A percentile compares a stretch with the other conserved stretches of the same genome.
Conservation (phyloP, 2,113 vertebrate species). For the Alouatta palliata region DNA sequence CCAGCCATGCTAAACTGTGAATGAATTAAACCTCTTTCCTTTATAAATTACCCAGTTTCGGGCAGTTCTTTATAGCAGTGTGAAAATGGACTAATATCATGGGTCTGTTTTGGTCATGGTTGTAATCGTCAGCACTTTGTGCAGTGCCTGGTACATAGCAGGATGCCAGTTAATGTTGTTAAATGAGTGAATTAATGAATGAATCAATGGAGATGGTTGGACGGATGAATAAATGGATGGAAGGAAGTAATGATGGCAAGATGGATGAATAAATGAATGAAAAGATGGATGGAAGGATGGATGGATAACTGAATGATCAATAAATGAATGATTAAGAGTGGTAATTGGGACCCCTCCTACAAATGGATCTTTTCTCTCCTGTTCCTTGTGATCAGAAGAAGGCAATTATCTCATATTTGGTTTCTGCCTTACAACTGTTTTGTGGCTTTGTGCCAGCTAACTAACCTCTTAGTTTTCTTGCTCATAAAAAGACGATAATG, state of each 20-base stretch:
- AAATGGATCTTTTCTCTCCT: not conserved
- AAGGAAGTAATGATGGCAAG: not conserved
- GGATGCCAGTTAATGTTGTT: not conserved
- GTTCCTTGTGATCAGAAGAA: slow-evolving; percentile 9
- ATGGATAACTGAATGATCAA: not conserved
- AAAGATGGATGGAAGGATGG: not conserved
- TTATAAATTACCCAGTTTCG: too few relatives aligned
- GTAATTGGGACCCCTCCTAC: not conserved
- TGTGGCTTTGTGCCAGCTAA: slow-evolving; percentile 67
- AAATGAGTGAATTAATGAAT: not conserved
- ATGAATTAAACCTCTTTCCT: too few relatives aligned
- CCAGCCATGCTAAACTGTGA: too few relatives aligned
- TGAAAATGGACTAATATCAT: too few relatives aligned
- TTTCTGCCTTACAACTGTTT: slow-evolving; percentile 56
- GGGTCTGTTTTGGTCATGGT: not conserved
- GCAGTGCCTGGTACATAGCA: not conserved
- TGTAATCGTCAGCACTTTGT: not conserved
- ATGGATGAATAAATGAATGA: not conserved
- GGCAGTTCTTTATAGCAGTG: too few relatives aligned
- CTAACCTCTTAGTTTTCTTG: slow-evolving; percentile 53
- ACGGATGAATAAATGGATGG: not conserved
- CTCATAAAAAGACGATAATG: slow-evolving; percentile 70
- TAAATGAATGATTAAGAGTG: not conserved
- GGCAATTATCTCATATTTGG: not conserved
- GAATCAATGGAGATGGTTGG: not conserved